These are phyloP conservation scores for Hydropsyche tenuis DNA, from an alignment of 1,140 invertebrate species.

Conservation along the genomic window DNA sequence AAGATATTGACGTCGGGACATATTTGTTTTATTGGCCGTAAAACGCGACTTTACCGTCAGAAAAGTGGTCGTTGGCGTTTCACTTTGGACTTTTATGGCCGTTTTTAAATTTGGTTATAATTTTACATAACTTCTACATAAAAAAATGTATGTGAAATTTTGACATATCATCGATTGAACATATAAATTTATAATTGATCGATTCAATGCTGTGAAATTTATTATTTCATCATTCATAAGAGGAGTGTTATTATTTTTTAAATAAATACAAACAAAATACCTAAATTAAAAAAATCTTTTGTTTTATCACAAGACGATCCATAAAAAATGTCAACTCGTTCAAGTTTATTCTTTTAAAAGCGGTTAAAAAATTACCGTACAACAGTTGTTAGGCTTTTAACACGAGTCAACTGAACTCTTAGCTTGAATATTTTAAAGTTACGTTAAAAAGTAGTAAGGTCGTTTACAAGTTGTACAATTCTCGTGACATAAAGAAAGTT, in stretches of 20 bases:
- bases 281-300: too few relatives aligned
- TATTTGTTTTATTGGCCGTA: constrained; percentile 18
- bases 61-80: constrained; percentile 9
- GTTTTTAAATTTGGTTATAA: constrained; percentile 9
- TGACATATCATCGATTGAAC: too few relatives aligned
- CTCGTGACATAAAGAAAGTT: constrained; percentile 13
- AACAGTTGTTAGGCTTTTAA: background rate
- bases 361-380: background rate
- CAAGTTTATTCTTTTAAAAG: constrained; percentile 6
- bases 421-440: too few relatives aligned
- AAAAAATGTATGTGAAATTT: too few relatives aligned
- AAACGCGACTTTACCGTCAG: background rate
- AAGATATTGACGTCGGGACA: background rate
- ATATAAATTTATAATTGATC: too few relatives aligned
- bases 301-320: background rate
- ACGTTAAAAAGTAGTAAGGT: background rate
- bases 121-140: too few relatives aligned
- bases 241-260: too few relatives aligned
- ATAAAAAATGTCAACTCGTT: background rate
- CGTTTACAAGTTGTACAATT: constrained; percentile 12
- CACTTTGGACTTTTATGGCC: background rate
- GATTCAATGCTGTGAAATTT: too few relatives aligned
- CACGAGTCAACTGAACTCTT: too few relatives aligned
- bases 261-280: too few relatives aligned
- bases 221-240: too few relatives aligned